phyloP scores from a whole-genome alignment of 2,797 vertebrate genomes.

The Botia almorhae region DNA sequence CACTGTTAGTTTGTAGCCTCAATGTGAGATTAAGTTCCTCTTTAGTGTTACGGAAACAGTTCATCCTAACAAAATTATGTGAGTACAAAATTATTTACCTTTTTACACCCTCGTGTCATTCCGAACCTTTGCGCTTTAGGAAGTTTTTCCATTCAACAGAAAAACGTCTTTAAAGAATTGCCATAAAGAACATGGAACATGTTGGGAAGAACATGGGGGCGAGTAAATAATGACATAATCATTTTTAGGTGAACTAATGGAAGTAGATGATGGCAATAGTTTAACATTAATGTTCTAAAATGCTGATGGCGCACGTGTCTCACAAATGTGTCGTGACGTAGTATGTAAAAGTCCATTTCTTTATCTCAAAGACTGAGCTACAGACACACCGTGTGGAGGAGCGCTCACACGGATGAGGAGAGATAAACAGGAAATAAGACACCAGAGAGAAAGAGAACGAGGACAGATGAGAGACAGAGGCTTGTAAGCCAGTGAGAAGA shows the following conservation, averaged over 20 bases:
- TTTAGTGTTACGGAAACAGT: neutral
- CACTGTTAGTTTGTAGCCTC: neutral
- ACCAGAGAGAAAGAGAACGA: constrained; percentile 53
- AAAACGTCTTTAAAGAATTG: neutral
- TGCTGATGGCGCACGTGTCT: constrained; percentile 20
- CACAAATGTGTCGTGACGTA: constrained; percentile 1
- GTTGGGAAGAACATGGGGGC: neutral
- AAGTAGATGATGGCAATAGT: neutral
- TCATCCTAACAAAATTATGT: too few relatives aligned
- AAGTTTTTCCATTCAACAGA: neutral
- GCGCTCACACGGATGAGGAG: constrained; percentile 31
- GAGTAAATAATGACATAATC: neutral
- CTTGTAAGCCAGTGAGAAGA: constrained; percentile 42
- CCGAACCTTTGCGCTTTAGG: too few relatives aligned
- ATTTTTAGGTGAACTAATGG: neutral
- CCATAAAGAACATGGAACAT: too few relatives aligned
- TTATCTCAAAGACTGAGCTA: neutral
- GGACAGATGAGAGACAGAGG: constrained; percentile 58
- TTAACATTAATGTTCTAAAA: neutral
- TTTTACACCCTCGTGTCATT: neutral
- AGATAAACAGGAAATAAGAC: constrained; percentile 31
- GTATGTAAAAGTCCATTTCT: constrained; percentile 7
- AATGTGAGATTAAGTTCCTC: neutral
- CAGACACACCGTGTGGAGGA: constrained; percentile 17
- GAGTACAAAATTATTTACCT: neutral